A percentile compares a stretch with the other conserved stretches of the same genome.
Conservation (phyloP, 2,888 invertebrate genomes). For the Cheilosia soror region DNA sequence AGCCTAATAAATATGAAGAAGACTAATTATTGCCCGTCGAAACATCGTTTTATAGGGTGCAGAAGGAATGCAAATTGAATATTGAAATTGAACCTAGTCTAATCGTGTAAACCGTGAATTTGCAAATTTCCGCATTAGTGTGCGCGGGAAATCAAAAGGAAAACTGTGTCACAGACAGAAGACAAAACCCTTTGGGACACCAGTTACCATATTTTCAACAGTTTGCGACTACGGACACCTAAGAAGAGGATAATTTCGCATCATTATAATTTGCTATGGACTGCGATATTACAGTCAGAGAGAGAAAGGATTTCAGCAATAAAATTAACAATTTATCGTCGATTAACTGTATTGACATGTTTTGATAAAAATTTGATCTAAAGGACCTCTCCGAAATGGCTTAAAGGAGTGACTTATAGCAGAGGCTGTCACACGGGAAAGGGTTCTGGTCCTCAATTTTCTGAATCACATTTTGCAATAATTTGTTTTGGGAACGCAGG, state of each 20-base stretch:
- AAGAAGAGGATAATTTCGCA: not conserved
- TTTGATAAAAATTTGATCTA: constrained; percentile 46
- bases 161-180: constrained; percentile 7
- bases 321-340: constrained; percentile 44
- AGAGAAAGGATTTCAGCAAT: constrained; percentile 29
- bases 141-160: not conserved
- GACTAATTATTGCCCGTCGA: constrained; percentile 45
- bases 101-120: constrained; percentile 61
- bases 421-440: not conserved
- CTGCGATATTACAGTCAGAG: not conserved
- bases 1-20: constrained; percentile 20
- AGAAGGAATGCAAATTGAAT: constrained; percentile 46
- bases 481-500: constrained; percentile 13
- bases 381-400: not conserved
- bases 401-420: not conserved
- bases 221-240: not conserved
- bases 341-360: constrained; percentile 55
- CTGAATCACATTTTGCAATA: not conserved
- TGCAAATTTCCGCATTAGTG: constrained; percentile 47
- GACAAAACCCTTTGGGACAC: constrained; percentile 10
- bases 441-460: constrained; percentile 1
- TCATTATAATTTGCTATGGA: constrained; percentile 25
- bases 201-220: constrained; percentile 26
- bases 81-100: constrained; percentile 43
- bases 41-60: constrained; percentile 8